These are phyloP conservation scores for Babyrousa celebensis DNA, from an alignment of 2,797 vertebrate genomes.

Conservation along the genomic window DNA sequence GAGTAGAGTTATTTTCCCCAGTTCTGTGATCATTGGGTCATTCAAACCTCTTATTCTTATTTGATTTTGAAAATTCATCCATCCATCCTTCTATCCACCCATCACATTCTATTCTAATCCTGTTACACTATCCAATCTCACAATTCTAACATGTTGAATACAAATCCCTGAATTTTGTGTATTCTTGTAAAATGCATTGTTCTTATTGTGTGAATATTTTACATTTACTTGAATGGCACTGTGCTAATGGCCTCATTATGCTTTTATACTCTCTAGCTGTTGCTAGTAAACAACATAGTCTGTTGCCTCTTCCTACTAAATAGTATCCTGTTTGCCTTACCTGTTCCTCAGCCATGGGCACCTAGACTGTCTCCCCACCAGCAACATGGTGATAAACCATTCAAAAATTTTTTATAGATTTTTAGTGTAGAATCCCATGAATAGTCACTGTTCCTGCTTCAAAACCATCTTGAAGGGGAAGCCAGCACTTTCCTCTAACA, in stretches of 20 bases:
- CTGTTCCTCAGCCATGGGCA: background rate
- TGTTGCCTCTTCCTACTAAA: slow-evolving; percentile 38
- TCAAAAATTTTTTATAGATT: background rate
- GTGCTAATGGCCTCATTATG: background rate
- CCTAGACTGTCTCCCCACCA: background rate
- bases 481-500: background rate
- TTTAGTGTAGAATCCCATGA: background rate
- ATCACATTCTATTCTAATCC: background rate
- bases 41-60: background rate
- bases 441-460: background rate
- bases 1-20: background rate
- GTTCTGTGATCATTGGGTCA: background rate
- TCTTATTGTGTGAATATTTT: slow-evolving; percentile 47
- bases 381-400: background rate
- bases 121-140: background rate
- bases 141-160: background rate
- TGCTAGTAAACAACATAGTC: background rate
- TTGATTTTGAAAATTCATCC: slow-evolving; percentile 7
- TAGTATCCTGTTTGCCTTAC: background rate
- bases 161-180: background rate
- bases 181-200: background rate
- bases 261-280: slow-evolving; percentile 28
- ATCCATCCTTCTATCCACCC: background rate
- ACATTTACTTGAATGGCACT: background rate
- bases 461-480: slow-evolving; percentile 13